These are phyloP conservation scores for Gymnocephalus cernua DNA, from an alignment of 2,113 vertebrate species.

Conservation along the genomic window DNA sequence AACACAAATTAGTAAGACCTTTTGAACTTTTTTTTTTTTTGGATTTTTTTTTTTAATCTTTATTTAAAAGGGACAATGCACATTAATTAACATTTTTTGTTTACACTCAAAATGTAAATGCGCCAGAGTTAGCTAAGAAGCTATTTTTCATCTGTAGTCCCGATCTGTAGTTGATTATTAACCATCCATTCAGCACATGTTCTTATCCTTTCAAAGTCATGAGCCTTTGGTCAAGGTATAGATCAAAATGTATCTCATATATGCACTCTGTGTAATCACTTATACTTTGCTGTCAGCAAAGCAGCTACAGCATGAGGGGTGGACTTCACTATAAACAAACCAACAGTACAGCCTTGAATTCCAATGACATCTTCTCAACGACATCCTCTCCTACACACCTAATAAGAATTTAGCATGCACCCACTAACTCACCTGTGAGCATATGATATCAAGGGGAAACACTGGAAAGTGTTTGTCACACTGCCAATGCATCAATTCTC, in stretches of 20 bases:
- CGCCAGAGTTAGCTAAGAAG: too few species aligned
- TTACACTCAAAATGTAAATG: too few species aligned
- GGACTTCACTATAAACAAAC: constrained; percentile 62
- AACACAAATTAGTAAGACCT: constrained; percentile 46
- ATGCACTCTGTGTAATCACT: constrained; percentile 53
- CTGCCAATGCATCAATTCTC: constrained; percentile 40
- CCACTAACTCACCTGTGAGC: constrained; percentile 10
- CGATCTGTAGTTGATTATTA: constrained; percentile 57
- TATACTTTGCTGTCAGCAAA: constrained; percentile 62
- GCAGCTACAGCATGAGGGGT: constrained; percentile 47
- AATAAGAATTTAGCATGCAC: constrained; percentile 30
- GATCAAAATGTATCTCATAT: constrained; percentile 57
- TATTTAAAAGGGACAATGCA: too few species aligned
- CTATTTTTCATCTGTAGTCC: too few species aligned
- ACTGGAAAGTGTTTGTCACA: not conserved
- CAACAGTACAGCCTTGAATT: constrained; percentile 46
- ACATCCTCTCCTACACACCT: constrained; percentile 20
- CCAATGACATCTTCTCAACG: constrained; percentile 39
- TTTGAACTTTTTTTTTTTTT: too few species aligned
- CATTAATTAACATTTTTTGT: too few species aligned
- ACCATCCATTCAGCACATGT: constrained; percentile 26
- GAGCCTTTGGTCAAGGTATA: constrained; percentile 44
- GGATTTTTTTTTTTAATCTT: too few species aligned
- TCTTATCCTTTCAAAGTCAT: constrained; percentile 42
- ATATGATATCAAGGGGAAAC: not conserved